These are phyloP conservation scores for Champsocephalus esox DNA, from an alignment of 2,797 vertebrate species.

Conservation along the genomic window DNA sequence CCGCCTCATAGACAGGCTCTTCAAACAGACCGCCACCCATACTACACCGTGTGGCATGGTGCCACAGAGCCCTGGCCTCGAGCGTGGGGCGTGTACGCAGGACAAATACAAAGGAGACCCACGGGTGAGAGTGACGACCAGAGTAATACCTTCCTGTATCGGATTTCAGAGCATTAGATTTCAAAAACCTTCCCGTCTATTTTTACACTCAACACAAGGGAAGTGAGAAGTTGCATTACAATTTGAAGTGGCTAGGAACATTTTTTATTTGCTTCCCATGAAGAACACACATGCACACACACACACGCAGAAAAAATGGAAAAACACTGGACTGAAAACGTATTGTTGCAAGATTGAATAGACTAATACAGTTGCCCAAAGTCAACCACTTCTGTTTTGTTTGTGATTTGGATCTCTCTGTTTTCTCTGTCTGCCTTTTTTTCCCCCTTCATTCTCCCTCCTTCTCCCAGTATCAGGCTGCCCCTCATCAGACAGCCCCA, in stretches of 20 bases:
- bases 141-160: slow-evolving; percentile 81
- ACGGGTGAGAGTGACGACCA: slow-evolving; percentile 72
- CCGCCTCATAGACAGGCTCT: slow-evolving; percentile 65
- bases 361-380: slow-evolving; percentile 56
- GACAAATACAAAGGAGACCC: slow-evolving; percentile 82
- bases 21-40: slow-evolving; percentile 77
- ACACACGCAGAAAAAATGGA: neutral
- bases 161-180: slow-evolving; percentile 72
- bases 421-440: neutral
- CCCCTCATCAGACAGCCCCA: slow-evolving; percentile 72
- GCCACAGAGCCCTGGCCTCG: slow-evolving; percentile 76
- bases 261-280: slow-evolving; percentile 49
- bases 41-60: slow-evolving; percentile 73
- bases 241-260: slow-evolving; percentile 36
- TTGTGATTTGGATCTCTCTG: slow-evolving; percentile 46
- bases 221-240: slow-evolving; percentile 68
- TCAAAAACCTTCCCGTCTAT: slow-evolving; percentile 74
- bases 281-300: slow-evolving; percentile 15
- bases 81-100: slow-evolving; percentile 76
- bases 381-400: slow-evolving; percentile 58
- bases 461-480: slow-evolving; percentile 61
- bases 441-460: neutral
- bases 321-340: slow-evolving; percentile 30
- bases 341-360: slow-evolving; percentile 47
- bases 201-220: slow-evolving; percentile 71